phyloP scores from a whole-genome alignment of 2,797 vertebrate genomes.

The Schizopygopsis malacanthus region DNA sequence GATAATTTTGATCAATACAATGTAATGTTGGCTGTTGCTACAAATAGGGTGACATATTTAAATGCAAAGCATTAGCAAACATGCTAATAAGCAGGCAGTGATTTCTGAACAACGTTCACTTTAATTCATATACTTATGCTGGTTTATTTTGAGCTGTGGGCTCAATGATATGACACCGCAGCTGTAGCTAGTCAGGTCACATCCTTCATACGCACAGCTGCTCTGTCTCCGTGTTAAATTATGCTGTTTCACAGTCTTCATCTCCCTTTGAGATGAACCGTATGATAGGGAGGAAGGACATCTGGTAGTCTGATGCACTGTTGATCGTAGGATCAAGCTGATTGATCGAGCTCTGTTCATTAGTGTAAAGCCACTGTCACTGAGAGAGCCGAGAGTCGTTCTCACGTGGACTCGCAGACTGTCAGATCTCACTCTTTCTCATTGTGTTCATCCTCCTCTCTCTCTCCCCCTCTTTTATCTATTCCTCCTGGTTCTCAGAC shows the following conservation, averaged over 20 bases:
- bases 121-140: conserved; percentile 1
- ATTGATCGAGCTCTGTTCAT: not conserved
- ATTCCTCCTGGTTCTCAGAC: conserved; percentile 80
- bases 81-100: not conserved
- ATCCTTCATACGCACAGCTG: conserved; percentile 42
- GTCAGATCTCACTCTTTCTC: conserved; percentile 53
- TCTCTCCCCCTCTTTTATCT: conserved; percentile 84
- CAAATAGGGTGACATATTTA: no score
- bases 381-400: not conserved
- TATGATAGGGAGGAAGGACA: conserved; percentile 5
- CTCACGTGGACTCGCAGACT: conserved; percentile 1
- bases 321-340: conserved; percentile 22
- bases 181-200: conserved; percentile 33
- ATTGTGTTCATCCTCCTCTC: conserved; percentile 79
- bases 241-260: conserved; percentile 40
- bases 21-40: no score
- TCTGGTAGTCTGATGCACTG: conserved; percentile 8
- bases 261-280: conserved; percentile 15
- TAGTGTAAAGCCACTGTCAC: conserved; percentile 8
- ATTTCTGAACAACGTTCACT: not conserved
- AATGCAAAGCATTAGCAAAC: not conserved
- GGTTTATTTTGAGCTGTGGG: conserved; percentile 8
- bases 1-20: no score
- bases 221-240: conserved; percentile 31
- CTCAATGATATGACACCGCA: conserved; percentile 21